Evolutionary conservation across 2,113 vertebrate species (phyloP).

Genomic region (Gallinago media): DNA sequence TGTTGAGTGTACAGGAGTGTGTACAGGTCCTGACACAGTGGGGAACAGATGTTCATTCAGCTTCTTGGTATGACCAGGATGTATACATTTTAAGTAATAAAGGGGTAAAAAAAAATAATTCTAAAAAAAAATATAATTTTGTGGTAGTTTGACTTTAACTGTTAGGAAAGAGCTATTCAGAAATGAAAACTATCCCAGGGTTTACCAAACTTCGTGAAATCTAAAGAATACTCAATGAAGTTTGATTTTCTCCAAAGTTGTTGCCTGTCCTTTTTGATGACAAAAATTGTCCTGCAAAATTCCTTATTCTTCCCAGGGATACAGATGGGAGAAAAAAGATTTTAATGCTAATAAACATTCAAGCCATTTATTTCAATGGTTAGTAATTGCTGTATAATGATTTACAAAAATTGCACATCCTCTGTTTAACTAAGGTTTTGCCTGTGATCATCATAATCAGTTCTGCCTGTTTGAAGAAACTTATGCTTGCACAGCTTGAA

Average conservation of each 20-base stretch:
- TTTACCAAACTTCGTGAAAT: conserved; percentile 11
- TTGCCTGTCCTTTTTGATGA: background rate
- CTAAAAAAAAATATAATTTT: background rate
- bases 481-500: conserved; percentile 75
- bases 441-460: conserved; percentile 62
- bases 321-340: conserved; percentile 1
- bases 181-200: background rate
- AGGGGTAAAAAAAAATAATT: background rate
- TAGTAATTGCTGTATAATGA: conserved; percentile 38
- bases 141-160: background rate
- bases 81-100: background rate
- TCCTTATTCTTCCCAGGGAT: background rate
- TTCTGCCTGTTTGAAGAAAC: conserved; percentile 68
- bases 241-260: background rate
- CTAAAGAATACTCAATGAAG: background rate
- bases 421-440: conserved; percentile 67
- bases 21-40: background rate
- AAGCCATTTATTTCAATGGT: conserved; percentile 57
- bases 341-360: conserved; percentile 51
- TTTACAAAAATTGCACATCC: conserved; percentile 60
- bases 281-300: background rate
- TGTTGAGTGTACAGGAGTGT: background rate
- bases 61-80: background rate
- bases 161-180: background rate
- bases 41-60: background rate